Percentiles rank a stretch among this genome's conserved stretches.
These are phyloP conservation scores for Meloidogyne exigua DNA, from an alignment of 1,140 invertebrate genomes.

Conservation along the genomic window DNA sequence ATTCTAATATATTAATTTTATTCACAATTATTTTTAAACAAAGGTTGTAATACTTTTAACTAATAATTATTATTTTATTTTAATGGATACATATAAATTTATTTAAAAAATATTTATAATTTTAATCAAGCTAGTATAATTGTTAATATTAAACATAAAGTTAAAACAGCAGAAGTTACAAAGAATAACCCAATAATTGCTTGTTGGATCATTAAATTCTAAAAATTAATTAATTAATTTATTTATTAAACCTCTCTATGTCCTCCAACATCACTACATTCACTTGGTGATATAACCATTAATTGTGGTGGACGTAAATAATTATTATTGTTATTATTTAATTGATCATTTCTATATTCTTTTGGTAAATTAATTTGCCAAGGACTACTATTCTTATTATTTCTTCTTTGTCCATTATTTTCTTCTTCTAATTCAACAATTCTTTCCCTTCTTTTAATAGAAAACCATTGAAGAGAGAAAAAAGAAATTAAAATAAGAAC, in stretches of 20 bases:
- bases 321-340: neutral
- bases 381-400: neutral
- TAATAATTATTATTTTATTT: too few relatives aligned
- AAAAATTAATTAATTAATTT: neutral
- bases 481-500: neutral
- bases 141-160: neutral
- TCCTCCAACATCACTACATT: neutral
- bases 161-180: neutral
- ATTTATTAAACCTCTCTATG: too few relatives aligned
- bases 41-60: too few relatives aligned
- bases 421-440: constrained; percentile 4
- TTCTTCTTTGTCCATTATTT: neutral
- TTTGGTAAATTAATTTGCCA: neutral
- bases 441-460: constrained; percentile 8
- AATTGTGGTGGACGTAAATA: neutral
- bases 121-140: neutral
- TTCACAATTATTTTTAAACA: too few relatives aligned
- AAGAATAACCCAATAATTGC: constrained; percentile 9
- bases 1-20: too few relatives aligned
- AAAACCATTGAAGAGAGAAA: constrained; percentile 7
- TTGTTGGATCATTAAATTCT: neutral
- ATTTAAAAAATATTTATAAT: neutral
- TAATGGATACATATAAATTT: too few relatives aligned
- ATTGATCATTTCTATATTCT: neutral
- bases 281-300: neutral